Conservation (phyloP, 2,797 vertebrate species). For the Pangasius mekongensis region DNA sequence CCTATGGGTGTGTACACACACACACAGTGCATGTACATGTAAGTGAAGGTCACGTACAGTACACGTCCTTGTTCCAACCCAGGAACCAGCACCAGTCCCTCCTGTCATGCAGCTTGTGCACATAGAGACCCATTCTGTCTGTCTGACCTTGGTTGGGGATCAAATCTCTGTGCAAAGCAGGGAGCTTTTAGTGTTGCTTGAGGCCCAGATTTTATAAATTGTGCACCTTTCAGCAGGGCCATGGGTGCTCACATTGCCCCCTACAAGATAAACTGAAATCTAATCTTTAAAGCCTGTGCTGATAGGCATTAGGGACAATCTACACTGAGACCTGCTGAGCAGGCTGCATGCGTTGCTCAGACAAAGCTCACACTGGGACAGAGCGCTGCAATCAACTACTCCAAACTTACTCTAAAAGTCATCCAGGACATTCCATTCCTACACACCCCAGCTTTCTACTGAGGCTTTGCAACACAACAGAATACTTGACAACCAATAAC, state of each 20-base stretch:
- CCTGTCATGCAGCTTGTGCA: not conserved
- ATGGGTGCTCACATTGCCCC: slow-evolving; percentile 28
- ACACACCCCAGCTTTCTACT: not conserved
- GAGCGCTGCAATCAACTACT: not conserved
- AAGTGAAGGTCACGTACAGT: slow-evolving; percentile 41
- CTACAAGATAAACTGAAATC: slow-evolving; percentile 58
- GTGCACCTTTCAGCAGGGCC: slow-evolving; percentile 37
- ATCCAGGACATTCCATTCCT: not conserved
- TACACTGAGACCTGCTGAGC: slow-evolving; percentile 42
- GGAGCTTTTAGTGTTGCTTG: slow-evolving; percentile 7
- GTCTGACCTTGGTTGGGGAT: slow-evolving; percentile 3
- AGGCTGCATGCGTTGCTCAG: not conserved
- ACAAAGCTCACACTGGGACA: not conserved
- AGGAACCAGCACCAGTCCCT: not conserved
- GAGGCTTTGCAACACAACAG: not conserved
- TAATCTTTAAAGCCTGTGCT: slow-evolving; percentile 57
- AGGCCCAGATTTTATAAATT: slow-evolving; percentile 38
- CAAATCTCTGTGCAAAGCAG: slow-evolving; percentile 35
- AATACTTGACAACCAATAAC: not conserved
- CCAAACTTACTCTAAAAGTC: not conserved
- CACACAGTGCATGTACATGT: not conserved
- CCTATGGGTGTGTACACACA: not conserved
- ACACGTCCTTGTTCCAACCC: slow-evolving; percentile 22
- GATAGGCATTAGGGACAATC: slow-evolving; percentile 56
- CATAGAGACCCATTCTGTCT: slow-evolving; percentile 21